These are phyloP conservation scores for Hydrophis major DNA, from an alignment of 2,797 vertebrate genomes.

Conservation along the genomic window DNA sequence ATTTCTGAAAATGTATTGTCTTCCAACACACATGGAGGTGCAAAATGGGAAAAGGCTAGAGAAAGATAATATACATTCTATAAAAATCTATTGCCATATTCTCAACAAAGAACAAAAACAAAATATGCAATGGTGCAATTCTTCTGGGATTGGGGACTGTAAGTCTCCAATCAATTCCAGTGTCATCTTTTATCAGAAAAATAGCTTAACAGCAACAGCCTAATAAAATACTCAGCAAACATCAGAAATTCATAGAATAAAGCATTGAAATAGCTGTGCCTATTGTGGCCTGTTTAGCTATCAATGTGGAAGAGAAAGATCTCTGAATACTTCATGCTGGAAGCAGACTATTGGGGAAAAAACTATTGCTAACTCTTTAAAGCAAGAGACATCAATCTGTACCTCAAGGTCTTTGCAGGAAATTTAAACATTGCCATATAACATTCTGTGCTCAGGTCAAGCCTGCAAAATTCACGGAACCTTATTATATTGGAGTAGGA, in stretches of 20 bases:
- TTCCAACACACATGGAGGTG: background rate
- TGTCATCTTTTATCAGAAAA: background rate
- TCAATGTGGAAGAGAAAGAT: background rate
- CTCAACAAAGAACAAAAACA: background rate
- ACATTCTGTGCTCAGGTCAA: background rate
- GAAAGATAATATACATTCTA: background rate
- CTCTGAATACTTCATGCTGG: background rate
- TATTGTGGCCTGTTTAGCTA: background rate
- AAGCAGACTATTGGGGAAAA: background rate
- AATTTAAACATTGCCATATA: background rate
- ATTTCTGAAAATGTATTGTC: background rate
- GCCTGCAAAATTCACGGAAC: background rate
- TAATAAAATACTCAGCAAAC: background rate
- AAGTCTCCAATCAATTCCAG: background rate
- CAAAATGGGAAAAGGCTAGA: background rate
- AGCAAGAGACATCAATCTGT: background rate
- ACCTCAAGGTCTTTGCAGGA: background rate
- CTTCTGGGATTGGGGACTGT: background rate
- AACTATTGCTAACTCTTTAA: background rate
- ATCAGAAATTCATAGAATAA: background rate
- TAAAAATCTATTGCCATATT: background rate
- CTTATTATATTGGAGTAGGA: background rate
- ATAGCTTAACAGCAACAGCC: background rate
- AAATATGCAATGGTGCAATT: background rate
- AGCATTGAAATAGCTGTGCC: background rate